Evolutionary conservation across 2,797 vertebrate genomes (phyloP), one percentile per base, ranked within the genome.

Genomic region (Sebastes baramenuke): DNA sequence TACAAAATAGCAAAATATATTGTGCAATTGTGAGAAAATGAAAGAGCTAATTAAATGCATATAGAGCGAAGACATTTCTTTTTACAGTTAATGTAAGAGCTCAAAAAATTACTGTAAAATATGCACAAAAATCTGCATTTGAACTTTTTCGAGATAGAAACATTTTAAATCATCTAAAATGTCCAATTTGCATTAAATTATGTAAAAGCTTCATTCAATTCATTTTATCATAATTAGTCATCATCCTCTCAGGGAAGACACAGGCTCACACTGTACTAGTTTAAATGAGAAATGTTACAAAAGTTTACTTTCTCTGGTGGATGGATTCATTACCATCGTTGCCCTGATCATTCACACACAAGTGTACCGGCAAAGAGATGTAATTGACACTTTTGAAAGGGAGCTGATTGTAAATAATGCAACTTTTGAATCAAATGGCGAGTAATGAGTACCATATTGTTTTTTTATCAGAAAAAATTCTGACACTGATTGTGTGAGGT

Each of bases 201-300:
- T 46, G 25, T 22, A 29, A 82, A 78, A 60, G 20, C 25, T 30
- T 62, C 24, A 25, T 56, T 59, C 27, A 76, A n/a, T 64, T 59
- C 1, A 62, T 70, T 73, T 66, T 22, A 76, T 83, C 73, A 64
- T 68, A 70, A 83, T 72, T 46, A 75, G 32, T 42, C 36, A 75
- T 61, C 46, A 72, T 68, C 54, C 14, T 83, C 49, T 70, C 36
- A 49, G 36, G 20, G 10, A 56, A 34, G 58, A 72, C 16, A 22
- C n/a, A n/a, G n/a, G n/a, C n/a, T n/a, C n/a, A n/a, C 30, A 29
- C 27, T 76, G 30, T 1, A 65, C 38, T 9, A 14, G 61, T 59
- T 27, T 27, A 46, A 79, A 72, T 83, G 58, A 77, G 71, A 82
- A 81, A 81, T 58, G 34, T 58, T 59, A 13, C 4, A 5, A 9